Percentiles rank a stretch among this genome's conserved stretches.
Conservation (phyloP, 64 coral and sea anemone genomes). For the Porites australiensis region DNA sequence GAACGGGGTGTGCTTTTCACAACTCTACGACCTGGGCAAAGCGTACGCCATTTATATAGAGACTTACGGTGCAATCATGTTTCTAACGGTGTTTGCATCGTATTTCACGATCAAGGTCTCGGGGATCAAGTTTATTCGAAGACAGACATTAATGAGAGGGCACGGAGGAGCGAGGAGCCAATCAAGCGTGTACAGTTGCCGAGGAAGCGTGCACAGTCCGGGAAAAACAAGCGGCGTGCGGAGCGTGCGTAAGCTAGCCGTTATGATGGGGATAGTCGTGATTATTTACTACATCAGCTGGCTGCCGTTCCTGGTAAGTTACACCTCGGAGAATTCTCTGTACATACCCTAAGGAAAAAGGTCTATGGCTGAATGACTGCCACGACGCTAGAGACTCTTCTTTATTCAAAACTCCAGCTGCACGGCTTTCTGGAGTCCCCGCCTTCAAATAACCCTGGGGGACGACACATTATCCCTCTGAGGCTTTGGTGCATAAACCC, state of each 20-base stretch:
- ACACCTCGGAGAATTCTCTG: background rate
- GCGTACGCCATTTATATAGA: conserved; percentile 71
- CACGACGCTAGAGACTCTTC: too few relatives aligned
- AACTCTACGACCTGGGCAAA: conserved; percentile 79
- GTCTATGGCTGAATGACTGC: too few relatives aligned
- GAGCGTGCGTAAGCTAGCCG: conserved; percentile 60
- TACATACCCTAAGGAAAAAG: too few relatives aligned
- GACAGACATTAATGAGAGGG: conserved; percentile 68
- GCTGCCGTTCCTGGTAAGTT: conserved; percentile 95
- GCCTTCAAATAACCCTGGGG: too few relatives aligned
- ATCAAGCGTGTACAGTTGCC: background rate
- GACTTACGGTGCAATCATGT: conserved; percentile 64
- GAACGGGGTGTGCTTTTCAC: conserved; percentile 66
- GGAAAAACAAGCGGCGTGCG: conserved; percentile 59
- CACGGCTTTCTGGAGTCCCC: too few relatives aligned
- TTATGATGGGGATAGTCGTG: conserved; percentile 83
- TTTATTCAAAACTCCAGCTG: too few relatives aligned
- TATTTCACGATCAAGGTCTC: conserved; percentile 82
- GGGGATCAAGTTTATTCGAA: conserved; percentile 72
- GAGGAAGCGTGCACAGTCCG: background rate
- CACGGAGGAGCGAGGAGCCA: background rate
- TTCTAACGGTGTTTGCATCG: conserved; percentile 70
- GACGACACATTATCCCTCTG: too few relatives aligned
- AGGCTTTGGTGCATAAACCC: too few relatives aligned
- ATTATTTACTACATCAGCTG: conserved; percentile 93